Base-by-base conservation (phyloP, 2,797 vertebrate genomes). In the Craterocephalus amniculus region DNA sequence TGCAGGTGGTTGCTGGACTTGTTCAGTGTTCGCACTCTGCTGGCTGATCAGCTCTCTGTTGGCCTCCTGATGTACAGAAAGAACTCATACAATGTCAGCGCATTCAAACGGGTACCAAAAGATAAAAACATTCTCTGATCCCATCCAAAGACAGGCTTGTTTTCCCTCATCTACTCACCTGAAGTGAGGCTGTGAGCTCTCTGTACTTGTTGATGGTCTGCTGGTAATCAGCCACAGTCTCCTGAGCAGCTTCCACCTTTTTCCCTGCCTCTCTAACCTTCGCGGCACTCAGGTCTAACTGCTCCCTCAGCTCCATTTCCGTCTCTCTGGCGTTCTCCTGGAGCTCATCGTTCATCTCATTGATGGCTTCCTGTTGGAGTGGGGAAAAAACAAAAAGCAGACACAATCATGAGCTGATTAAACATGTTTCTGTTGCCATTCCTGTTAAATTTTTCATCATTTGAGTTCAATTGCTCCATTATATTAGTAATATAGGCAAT, bases 271-370 rank as follows among this genome's bases (percentile, higher is more conserved):
- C 93, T 3, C 97, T 93, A 1, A 98, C 95, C 2, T 95, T 95
- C 0, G 94, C 94, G 0, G 66, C 87, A 0, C 96, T 93, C 93
- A 99, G 89, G 83, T 99, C 98, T 84, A 98, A 72, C 94, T 98
- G 97, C 88, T 99, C 98, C 57, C 97, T 92, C 58, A 99, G 89
- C 91, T 99, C 98, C 94, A 99, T 95, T 87, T 99, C 98, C 0
- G 97, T 99, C 92, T 99, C 98, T 0, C 98, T 92, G 1, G 94
- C 94, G 0, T 99, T 99, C 83, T 99, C 98, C 91, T 99, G 97
- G 32, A 99, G 97, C 93, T 99, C 98, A 0, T 99, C 97, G 0
- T 99, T 99, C 98, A 99, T 99, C 90, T 99, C 98, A 0, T 99
- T 99, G 83, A 99, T 99, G 54, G 97, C 96, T 84, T 99, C 98